Evolutionary conservation across 2,113 vertebrate genomes (phyloP).

Genomic region (Brachypteracias leptosomus): DNA sequence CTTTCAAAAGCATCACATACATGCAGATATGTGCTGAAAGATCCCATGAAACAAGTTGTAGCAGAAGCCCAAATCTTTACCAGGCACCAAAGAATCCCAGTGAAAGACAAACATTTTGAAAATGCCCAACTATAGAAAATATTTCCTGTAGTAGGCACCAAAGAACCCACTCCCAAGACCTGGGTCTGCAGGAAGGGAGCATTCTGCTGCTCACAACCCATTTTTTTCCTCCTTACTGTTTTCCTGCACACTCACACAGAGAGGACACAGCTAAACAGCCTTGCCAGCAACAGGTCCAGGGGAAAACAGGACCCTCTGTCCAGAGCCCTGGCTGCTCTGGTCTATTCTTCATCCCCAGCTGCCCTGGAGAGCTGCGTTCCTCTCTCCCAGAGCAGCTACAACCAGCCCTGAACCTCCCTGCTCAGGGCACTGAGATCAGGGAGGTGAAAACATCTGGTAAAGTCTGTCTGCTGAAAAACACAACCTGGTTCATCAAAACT

Average conservation of each 20-base stretch:
- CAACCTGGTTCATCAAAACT: background rate
- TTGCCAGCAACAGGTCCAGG: background rate
- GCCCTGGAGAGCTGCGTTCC: background rate
- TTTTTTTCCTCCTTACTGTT: background rate
- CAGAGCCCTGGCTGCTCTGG: background rate
- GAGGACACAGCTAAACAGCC: background rate
- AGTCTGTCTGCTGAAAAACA: background rate
- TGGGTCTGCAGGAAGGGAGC: background rate
- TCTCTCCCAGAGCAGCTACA: background rate
- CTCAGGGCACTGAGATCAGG: background rate
- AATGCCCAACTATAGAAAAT: background rate
- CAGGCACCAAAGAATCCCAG: background rate
- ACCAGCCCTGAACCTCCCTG: background rate
- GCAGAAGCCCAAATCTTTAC: background rate
- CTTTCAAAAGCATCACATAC: background rate
- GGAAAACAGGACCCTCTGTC: background rate
- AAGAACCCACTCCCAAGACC: background rate
- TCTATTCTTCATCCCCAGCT: background rate
- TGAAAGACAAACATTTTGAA: background rate
- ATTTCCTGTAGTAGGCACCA: background rate
- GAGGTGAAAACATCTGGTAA: background rate
- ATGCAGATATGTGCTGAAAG: rapidly evolving
- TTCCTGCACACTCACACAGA: background rate
- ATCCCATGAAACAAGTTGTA: background rate
- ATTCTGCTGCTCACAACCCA: background rate